Base-by-base conservation (phyloP, 2,113 vertebrate genomes). In the Clarias batrachus region DNA sequence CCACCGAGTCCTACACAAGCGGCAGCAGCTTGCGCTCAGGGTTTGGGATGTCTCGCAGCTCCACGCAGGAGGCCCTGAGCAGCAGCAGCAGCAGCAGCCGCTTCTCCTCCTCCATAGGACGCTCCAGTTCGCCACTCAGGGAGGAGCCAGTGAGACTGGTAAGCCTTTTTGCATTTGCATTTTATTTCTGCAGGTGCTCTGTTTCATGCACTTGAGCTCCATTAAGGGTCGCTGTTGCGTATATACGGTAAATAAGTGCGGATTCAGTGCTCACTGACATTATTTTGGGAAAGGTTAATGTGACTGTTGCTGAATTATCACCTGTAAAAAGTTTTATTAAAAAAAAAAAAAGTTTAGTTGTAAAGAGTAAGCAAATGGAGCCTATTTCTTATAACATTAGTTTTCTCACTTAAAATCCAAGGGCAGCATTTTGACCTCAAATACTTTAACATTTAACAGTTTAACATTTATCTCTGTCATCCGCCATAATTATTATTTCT, bases 1-100 rank as follows among this genome's bases (percentile, higher is more conserved):
- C 88, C 66, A 27, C 90, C 8, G 92, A 93, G 82, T 91, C 92
- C 0, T 94, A 95, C 27, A 59, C 88, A 10, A 90, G 92, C 85
- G 85, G 94, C 30, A 73, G 88, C 16, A 89, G 93, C 84, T 84
- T 90, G n/a, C 92, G 92, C 17, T 71, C 83, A 0, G 65, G 88
- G 77, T 93, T 92, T 70, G 92, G 93, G 83, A 89, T 94, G 65
- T 91, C 92, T 0, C 93, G 93, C 83, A 95, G 93, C 90, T 92
- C 93, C 65, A 94, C 94, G 86, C 94, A 95, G 92, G 94, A 94
- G 48, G 88, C 90, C 90, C 90, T 93, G 92, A 88, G 90, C 8
- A 94, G 94, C 82, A 93, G 90, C 66, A 93, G 90, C 66, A 94
- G 93, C 90, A 91, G 91, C 83, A 92, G 89, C 85, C 93, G 82